These are phyloP conservation scores for Prunella fulvescens DNA, from an alignment of 2,113 vertebrate species.

Conservation along the genomic window DNA sequence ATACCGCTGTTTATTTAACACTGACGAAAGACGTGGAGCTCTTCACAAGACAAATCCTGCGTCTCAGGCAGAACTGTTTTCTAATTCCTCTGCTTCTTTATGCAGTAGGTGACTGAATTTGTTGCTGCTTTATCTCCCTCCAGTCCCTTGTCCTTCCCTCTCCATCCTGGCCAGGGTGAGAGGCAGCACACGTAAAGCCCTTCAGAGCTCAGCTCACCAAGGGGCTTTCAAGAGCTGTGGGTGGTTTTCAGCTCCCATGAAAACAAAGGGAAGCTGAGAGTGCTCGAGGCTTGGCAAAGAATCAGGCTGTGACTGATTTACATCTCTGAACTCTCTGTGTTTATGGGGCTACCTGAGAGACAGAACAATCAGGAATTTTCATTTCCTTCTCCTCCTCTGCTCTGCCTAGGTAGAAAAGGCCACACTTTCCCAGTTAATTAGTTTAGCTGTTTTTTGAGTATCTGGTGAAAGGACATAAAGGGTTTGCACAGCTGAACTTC, in stretches of 20 bases:
- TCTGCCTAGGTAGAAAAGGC: neutral
- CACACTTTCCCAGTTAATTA: neutral
- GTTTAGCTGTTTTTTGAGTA: neutral
- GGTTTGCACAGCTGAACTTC: neutral
- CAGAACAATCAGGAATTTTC: neutral
- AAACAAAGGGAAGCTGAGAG: neutral
- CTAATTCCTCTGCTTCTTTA: neutral
- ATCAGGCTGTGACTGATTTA: neutral
- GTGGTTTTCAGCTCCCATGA: neutral
- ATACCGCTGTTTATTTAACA: slow-evolving; percentile 24
- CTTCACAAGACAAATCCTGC: neutral
- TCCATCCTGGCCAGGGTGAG: accelerated
- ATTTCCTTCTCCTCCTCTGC: neutral
- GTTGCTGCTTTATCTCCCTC: neutral
- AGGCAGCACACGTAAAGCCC: neutral
- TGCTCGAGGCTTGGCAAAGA: neutral
- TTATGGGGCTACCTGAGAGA: neutral
- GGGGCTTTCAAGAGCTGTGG: neutral
- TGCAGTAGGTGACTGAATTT: neutral
- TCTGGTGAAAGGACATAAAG: neutral
- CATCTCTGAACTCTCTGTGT: neutral
- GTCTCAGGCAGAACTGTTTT: neutral
- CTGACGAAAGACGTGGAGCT: neutral
- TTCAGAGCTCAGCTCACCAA: neutral
- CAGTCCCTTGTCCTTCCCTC: neutral